Evolutionary conservation across 2,797 vertebrate species (phyloP).

Genomic region (Decapterus maruadsi): DNA sequence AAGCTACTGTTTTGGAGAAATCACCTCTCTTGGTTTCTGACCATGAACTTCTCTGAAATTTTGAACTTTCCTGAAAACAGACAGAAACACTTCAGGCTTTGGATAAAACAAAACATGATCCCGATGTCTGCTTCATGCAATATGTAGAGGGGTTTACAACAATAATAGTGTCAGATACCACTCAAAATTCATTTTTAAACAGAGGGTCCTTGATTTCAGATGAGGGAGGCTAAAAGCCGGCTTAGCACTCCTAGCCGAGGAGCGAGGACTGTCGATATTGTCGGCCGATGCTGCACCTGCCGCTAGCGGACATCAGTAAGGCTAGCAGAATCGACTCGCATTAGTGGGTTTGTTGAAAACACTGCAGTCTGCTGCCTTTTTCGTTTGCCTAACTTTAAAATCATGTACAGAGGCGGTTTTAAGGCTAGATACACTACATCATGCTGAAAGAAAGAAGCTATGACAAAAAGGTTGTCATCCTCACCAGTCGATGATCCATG

Average conservation of each 20-base stretch:
- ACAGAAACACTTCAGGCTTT: not conserved
- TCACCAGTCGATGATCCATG: not conserved
- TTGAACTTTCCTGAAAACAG: constrained; percentile 16
- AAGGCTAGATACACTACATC: not conserved
- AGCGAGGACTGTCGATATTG: not conserved
- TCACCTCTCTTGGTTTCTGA: constrained; percentile 1
- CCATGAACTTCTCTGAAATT: constrained; percentile 15
- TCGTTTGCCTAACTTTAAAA: no score
- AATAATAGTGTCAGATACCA: not conserved
- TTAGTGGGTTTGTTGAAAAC: not conserved
- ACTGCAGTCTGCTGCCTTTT: not conserved
- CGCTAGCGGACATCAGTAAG: no score
- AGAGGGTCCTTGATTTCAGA: not conserved
- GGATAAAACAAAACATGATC: constrained; percentile 14
- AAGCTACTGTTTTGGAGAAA: constrained; percentile 29
- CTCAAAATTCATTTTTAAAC: not conserved
- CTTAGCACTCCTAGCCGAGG: not conserved
- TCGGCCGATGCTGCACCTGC: not conserved
- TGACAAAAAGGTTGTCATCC: not conserved
- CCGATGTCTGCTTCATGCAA: constrained; percentile 29
- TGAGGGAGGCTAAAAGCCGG: not conserved
- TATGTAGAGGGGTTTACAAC: not conserved
- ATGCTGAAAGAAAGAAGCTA: not conserved
- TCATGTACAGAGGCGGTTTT: not conserved
- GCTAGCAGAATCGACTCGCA: not conserved